Conservation (phyloP, 2,113 vertebrate genomes). For the Myrmophylax atrothorax region DNA sequence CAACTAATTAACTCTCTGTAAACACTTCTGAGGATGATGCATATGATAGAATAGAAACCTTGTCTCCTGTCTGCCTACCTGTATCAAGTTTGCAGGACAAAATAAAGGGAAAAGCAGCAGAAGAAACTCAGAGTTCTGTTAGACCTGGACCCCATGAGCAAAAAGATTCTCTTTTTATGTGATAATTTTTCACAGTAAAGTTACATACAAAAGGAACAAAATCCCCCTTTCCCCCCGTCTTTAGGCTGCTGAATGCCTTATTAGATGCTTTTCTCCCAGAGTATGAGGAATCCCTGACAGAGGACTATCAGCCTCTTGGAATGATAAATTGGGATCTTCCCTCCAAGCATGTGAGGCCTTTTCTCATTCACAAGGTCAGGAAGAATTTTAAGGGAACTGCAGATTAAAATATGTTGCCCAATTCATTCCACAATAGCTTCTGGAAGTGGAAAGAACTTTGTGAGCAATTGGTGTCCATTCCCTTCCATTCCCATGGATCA, state of each 20-base stretch:
- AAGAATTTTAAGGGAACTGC: not conserved
- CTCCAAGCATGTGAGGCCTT: not conserved
- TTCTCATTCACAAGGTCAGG: not conserved
- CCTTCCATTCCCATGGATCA: not conserved
- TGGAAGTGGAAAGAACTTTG: not conserved
- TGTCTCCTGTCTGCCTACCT: not conserved
- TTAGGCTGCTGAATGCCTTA: not conserved
- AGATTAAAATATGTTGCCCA: not conserved
- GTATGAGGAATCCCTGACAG: not conserved
- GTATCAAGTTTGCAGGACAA: not conserved
- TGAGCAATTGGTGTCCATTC: not conserved
- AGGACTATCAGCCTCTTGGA: not conserved
- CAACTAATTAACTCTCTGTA: not conserved
- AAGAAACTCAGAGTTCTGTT: not conserved
- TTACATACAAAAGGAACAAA: not conserved
- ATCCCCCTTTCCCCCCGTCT: not conserved
- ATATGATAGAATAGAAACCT: not conserved
- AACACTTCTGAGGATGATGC: constrained; percentile 1
- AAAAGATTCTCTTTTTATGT: not conserved
- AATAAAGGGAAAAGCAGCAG: not conserved
- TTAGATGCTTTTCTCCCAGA: not conserved
- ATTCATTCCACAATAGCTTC: not conserved
- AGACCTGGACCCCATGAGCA: not conserved
- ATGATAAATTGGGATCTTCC: not conserved
- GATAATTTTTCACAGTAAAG: constrained; percentile 23